These are phyloP conservation scores for Sialia sialis DNA, from an alignment of 2,113 vertebrate species.

Conservation along the genomic window DNA sequence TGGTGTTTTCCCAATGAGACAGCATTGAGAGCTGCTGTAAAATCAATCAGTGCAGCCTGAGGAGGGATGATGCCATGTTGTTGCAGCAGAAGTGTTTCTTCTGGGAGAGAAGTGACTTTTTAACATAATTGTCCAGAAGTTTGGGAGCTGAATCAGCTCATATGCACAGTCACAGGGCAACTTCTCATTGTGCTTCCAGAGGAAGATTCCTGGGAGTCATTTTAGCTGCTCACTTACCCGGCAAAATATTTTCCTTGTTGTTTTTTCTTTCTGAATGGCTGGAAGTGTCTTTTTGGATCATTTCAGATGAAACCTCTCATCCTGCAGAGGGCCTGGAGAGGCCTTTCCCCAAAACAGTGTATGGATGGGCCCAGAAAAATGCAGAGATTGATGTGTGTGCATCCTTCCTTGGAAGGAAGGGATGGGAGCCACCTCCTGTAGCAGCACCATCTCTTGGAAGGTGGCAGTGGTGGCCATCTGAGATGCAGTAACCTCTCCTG, in stretches of 20 bases:
- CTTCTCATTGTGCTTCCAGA: background rate
- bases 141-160: background rate
- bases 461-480: background rate
- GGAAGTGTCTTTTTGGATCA: background rate
- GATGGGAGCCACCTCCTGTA: accelerated
- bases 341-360: background rate
- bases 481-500: background rate
- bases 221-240: background rate
- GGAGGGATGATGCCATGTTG: background rate
- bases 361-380: background rate
- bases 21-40: background rate
- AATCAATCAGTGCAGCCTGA: background rate
- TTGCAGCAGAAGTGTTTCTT: background rate
- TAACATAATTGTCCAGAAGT: background rate
- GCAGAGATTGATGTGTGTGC: accelerated
- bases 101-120: background rate
- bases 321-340: background rate
- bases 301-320: background rate
- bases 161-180: background rate
- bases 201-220: background rate
- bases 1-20: background rate
- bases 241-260: background rate
- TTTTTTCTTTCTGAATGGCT: background rate
- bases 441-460: background rate
- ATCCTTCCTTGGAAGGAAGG: background rate